Base-by-base conservation (phyloP, 2,113 vertebrate species). In the Plestiodon gilberti region DNA sequence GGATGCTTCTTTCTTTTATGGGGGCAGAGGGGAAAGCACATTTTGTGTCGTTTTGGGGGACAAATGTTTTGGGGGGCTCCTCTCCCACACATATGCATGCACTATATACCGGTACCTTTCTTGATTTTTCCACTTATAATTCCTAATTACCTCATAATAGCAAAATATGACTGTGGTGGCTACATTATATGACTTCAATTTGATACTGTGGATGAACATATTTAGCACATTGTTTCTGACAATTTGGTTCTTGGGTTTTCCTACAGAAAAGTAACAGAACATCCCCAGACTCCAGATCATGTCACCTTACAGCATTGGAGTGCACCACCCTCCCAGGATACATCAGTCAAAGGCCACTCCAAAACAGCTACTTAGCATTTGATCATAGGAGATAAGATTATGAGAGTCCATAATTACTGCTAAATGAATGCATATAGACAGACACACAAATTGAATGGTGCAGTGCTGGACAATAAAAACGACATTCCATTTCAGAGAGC, bases 381-480 rank as follows among this genome's bases (percentile, higher is more conserved):
- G 77, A 5, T 83, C 85, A 28, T 13, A 81, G 64, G 22, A 62
- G 75, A 13, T 78, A 52, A 85, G 55, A 48, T 48, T 8, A 48
- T 48, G 8, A 48, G 52, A 35, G 25, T 28, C 25, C 76, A 25
- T 70, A 91, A 83, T 35, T 84, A 30, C 82, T 90, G 38, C 73
- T 84, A 88, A 92, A 92, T 76, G 4, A 69, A 80, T 88, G 82
- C 15, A 75, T 20, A 71, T 20, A 71, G 65, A 70, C 23, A 81
- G 35, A 1, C n/a, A 78, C 67, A 89, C 87, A 89, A 74, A 62
- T 74, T 33, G 59, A 74, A 62, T 52, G 78, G 4, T 30, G 74
- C 73, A 13, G 48, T 3, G 67, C 15, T 8, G 65, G 55, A 70
- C 82, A 94, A 69, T 17, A 83, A 89, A 85, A 80, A 5, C 40